Evolutionary conservation across 1,140 invertebrate genomes (phyloP).

Genomic region (Papilio helenus): DNA sequence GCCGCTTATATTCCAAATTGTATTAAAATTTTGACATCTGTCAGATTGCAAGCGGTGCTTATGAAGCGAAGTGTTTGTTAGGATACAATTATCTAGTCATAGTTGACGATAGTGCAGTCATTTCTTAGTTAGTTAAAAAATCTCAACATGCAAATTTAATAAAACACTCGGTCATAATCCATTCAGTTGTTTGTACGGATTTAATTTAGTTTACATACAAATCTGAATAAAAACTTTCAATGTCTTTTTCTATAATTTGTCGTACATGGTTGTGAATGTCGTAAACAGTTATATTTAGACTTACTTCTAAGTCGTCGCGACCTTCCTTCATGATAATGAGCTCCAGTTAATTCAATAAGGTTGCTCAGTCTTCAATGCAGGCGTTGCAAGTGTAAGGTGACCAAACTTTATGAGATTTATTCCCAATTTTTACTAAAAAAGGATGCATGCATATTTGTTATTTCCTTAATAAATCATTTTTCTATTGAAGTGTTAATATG

Average conservation of each 20-base stretch:
- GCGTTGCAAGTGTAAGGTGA: constrained; percentile 29
- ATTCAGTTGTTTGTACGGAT: too few relatives aligned
- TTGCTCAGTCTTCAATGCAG: constrained; percentile 33
- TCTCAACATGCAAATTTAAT: too few relatives aligned
- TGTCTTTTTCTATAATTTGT: background rate
- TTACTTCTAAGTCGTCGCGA: background rate
- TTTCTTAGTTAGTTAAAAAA: background rate
- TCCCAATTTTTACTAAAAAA: background rate
- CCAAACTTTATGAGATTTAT: background rate
- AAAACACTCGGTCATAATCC: too few relatives aligned
- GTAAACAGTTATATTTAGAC: constrained; percentile 30
- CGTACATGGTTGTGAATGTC: constrained; percentile 7
- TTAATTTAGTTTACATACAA: too few relatives aligned
- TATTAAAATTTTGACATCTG: too few relatives aligned
- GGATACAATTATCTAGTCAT: background rate
- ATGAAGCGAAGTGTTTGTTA: too few relatives aligned
- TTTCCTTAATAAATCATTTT: too few relatives aligned
- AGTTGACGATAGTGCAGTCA: background rate
- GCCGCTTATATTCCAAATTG: background rate
- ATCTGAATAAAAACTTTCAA: too few relatives aligned
- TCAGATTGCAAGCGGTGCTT: too few relatives aligned
- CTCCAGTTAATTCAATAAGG: constrained; percentile 39
- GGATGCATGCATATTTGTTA: too few relatives aligned
- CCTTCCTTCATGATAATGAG: constrained; percentile 39
- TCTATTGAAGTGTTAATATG: too few relatives aligned